Evolutionary conservation across 2,888 invertebrate species (phyloP), one percentile per base, ranked within the genome.

Genomic region (Panorpa germanica): DNA sequence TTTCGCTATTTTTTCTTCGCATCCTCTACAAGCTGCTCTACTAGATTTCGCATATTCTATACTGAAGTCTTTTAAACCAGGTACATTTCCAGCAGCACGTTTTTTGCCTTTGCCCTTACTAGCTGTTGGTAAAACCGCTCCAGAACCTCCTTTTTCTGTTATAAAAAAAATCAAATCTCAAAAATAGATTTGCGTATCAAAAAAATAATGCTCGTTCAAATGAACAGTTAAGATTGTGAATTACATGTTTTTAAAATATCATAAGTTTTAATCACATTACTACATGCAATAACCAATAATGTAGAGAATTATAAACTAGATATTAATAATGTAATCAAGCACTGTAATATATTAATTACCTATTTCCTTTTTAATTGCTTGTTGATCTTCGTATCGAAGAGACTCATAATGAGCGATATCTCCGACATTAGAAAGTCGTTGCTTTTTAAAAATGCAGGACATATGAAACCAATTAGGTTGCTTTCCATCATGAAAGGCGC

Each of bases 41-140:
- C 70, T 72, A 3, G 83, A 83, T 48, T 86, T 88, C 0, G 93
- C 70, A 54, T 90, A 86, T 47, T 90, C 88, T 9, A 83, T 61
- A 4, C 50, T 52, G 47, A 71, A 91, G 49, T 90, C 75, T 36
- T 66, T 64, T 2, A 66, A 38, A 2, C 57, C 61, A 2, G 49
- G 40, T 6, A 46, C 45, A 31, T 47, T 46, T 16, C 54, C 47
- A 44, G 45, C 28, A 3, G 55, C 54, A 14, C 62, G 61, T 37
- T 55, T 70, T 47, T 61, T 67, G 0, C 61, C 61, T 45, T 65
- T 68, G 0, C 45, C 43, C 38, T 52, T 53, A 22, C 51, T 57
- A 20, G 50, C 49, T 4, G 64, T 48, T 43, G 47, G 43, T 27
- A 64, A 48, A 2, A 60, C 52, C 33, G 57, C 46, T 1, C 52